Base-by-base conservation (phyloP, 2,113 vertebrate genomes). In the Chamaetylas fuelleborni region DNA sequence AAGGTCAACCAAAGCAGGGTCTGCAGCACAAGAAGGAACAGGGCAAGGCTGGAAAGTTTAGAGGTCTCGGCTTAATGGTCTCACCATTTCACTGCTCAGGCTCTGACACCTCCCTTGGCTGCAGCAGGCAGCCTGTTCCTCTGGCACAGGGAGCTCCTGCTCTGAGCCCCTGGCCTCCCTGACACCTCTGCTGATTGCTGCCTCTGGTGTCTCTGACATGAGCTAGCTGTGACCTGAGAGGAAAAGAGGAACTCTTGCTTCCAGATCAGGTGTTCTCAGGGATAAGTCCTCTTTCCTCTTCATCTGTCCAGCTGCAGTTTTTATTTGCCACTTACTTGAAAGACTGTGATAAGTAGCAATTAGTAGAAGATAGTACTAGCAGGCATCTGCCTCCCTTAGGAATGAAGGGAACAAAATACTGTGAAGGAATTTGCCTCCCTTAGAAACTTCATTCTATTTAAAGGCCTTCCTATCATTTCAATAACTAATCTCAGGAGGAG, bases 391-490 rank as follows among this genome's bases (percentile, higher is more conserved):
- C 53, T 84, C 38, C 43, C 24, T 54, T 60, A 67, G 31, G 25
- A 92, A 87, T 0, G 5, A 89, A 81, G 36, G 23, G 33, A n/a
- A 53, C 33, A 18, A 95, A 81, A 83, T 89, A 67, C 18, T 64
- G 34, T 34, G 33, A 86, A 74, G 77, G 40, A 88, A 92, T 91
- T 91, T 94, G 18, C 36, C 83, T 93, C 47, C 26, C 26, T 88
- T 47, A 77, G 90, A 73, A 93, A 79, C 36, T 54, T 76, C 77
- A 80, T 90, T 96, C 61, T 69, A 47, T 88, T 93, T 93, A 92
- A 81, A 88, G n/a, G 4, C 31, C 38, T 90, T 77, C 28, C 40
- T 90, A 65, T 79, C 22, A 72, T 79, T 90, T 94, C 86, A 91
- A 84, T 74, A 87, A 60, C 84, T 93, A 76, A 87, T 71, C 48